Evolutionary conservation across 2,888 invertebrate species (phyloP), one percentile per base, ranked within the genome.

Genomic region (Polyploca ridens): DNA sequence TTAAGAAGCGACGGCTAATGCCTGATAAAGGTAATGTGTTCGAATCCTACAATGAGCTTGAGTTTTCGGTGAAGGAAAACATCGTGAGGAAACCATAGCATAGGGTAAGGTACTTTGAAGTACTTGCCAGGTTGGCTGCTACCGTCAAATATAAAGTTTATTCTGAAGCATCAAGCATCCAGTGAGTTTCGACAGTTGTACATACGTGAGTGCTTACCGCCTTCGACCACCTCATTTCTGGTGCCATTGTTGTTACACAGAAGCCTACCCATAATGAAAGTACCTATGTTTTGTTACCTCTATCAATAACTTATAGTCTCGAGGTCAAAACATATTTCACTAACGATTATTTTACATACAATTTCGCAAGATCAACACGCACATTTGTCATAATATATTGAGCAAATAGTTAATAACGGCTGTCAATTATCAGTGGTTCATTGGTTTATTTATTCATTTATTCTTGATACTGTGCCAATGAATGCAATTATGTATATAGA

Each of bases 401-500:
- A 71, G 70, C 57, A 68, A 67, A 60, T 65, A 70, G 58, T 79
- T 77, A 79, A 74, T 78, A 73, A 68, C 69, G 69, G 69, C 72
- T 71, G 78, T 77, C 80, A 79, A 79, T 79, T 78, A 77, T 71
- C 65, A 71, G 66, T 63, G 58, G 66, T 69, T 66, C 71, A 72
- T 54, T 44, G 71, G 62, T 59, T 70, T 63, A 71, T 69, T 69
- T 66, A 76, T 76, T 72, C 71, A 68, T 74, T 75, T 70, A 71
- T 70, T 67, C 66, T 70, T 61, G 64, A 66, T 66, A 69, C 62
- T 66, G 65, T 63, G 63, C 64, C 64, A 63, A 64, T 69, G 68
- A 63, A 68, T 72, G 64, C 62, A 71, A 65, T 64, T 70, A 68
- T 44, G 19, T 64, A 49, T 64, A 62, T 66, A 63, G 64, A 64